These are phyloP conservation scores for Macropus fuliginosus DNA, from an alignment of 2,797 vertebrate species.

Conservation along the genomic window DNA sequence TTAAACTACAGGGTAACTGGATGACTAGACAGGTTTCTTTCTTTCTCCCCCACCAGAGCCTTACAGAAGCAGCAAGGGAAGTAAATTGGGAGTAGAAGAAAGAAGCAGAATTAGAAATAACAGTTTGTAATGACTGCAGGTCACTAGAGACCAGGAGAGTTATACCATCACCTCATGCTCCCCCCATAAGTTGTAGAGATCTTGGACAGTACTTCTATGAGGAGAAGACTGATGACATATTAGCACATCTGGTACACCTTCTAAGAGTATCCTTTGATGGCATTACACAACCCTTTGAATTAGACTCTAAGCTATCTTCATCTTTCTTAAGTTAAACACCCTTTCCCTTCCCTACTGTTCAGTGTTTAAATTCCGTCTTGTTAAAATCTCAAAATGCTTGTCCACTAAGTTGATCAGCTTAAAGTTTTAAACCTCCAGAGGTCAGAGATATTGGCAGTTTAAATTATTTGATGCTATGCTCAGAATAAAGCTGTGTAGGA, in stretches of 20 bases:
- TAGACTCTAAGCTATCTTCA: not conserved
- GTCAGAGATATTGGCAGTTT: not conserved
- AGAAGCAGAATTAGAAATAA: not conserved
- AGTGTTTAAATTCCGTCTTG: not conserved
- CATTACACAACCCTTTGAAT: not conserved
- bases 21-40: not conserved
- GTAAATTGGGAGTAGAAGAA: not conserved
- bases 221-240: not conserved
- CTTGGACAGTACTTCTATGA: not conserved
- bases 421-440: not conserved
- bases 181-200: not conserved
- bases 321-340: not conserved
- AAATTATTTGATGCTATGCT: not conserved
- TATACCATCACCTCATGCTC: not conserved
- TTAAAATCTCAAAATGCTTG: not conserved
- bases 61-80: not conserved
- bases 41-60: not conserved
- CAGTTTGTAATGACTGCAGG: not conserved
- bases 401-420: not conserved
- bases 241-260: not conserved
- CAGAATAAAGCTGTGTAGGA: not conserved
- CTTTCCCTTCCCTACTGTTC: not conserved
- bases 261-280: not conserved
- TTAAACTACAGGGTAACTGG: not conserved
- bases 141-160: not conserved